phyloP scores from a whole-genome alignment of 2,113 vertebrate species.

The Hiodon alosoides region DNA sequence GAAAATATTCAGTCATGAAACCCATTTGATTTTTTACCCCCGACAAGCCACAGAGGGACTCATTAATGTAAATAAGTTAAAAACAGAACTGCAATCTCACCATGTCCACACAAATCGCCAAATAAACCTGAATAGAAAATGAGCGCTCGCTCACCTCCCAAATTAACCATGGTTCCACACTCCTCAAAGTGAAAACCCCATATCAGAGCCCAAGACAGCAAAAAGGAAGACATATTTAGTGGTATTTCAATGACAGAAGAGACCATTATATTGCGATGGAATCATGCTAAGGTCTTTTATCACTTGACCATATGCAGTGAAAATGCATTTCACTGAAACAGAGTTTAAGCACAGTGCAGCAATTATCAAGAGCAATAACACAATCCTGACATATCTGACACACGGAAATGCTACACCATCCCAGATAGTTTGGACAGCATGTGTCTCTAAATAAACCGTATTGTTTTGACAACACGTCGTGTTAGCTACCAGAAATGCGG shows the following conservation, averaged over 20 bases:
- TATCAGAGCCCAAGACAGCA: not conserved
- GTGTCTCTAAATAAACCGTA: no score
- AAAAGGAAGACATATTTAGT: slow-evolving; percentile 2
- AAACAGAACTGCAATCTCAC: slow-evolving; percentile 15
- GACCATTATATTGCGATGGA: not conserved
- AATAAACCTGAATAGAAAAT: not conserved
- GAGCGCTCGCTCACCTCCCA: not conserved
- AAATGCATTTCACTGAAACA: no score
- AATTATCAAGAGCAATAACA: no score
- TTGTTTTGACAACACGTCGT: no score
- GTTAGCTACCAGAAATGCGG: no score
- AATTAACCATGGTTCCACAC: not conserved
- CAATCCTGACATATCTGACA: no score
- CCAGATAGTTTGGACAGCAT: no score
- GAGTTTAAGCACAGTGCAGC: not conserved
- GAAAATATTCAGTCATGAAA: slow-evolving; percentile 9
- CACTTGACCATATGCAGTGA: no score
- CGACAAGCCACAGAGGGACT: slow-evolving; percentile 12
- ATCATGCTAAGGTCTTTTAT: not conserved
- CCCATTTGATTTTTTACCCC: not conserved
- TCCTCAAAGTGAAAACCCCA: slow-evolving; percentile 3
- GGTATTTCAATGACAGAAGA: not conserved
- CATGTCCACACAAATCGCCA: not conserved
- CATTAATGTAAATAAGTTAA: slow-evolving; percentile 19
- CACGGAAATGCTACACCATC: no score